These are phyloP conservation scores for Lagopus muta DNA, from an alignment of 2,113 vertebrate species.

Conservation along the genomic window DNA sequence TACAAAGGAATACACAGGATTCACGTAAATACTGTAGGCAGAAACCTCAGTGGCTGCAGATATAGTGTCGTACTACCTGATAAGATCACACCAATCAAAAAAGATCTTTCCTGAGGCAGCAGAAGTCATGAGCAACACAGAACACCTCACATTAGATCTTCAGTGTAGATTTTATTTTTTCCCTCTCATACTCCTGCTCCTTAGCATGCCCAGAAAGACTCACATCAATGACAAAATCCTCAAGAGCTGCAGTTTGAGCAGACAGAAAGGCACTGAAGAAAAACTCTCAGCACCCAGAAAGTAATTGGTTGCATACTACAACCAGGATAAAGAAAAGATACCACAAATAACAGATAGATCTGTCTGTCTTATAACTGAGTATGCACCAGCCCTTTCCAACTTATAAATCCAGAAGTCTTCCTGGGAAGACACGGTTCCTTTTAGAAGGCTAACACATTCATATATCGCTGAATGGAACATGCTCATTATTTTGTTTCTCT, in stretches of 20 bases:
- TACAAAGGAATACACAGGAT: neutral
- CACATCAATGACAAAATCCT: neutral
- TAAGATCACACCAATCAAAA: neutral
- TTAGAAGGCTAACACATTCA: neutral
- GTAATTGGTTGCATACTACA: neutral
- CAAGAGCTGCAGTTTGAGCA: neutral
- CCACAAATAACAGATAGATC: neutral
- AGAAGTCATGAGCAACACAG: neutral
- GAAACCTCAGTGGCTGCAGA: neutral
- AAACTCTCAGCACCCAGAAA: neutral
- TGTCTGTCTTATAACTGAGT: neutral
- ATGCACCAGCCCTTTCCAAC: neutral
- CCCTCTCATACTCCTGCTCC: neutral
- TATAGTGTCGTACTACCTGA: neutral
- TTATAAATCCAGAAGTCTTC: neutral
- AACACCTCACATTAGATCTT: neutral
- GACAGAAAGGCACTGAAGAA: neutral
- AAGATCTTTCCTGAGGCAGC: neutral
- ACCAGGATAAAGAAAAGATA: neutral
- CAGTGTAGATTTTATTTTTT: neutral
- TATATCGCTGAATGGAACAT: accelerated
- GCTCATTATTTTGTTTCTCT: neutral
- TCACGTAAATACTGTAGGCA: neutral
- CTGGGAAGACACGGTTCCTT: neutral
- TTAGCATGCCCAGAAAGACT: neutral